A percentile compares a stretch with the other conserved stretches of the same genome.
Conservation (phyloP, 2,797 vertebrate genomes). For the Bovichtus variegatus region DNA sequence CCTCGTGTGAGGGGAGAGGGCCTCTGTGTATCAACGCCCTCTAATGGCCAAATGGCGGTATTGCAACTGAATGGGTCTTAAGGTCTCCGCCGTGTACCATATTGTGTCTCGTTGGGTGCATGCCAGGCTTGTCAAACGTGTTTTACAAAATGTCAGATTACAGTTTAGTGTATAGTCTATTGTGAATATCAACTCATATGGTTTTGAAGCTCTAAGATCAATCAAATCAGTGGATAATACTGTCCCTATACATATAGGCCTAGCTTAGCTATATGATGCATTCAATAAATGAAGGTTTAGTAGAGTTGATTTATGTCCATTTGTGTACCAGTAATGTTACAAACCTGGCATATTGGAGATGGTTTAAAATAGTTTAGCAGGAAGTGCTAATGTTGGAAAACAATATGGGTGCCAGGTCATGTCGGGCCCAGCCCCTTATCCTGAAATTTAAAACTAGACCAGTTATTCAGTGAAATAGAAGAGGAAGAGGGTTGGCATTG, state of each 20-base stretch:
- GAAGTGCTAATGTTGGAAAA: neutral
- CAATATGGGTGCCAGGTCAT: neutral
- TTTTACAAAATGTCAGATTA: neutral
- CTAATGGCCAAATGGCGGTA: slow-evolving; percentile 41
- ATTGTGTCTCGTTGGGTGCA: neutral
- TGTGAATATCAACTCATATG: neutral
- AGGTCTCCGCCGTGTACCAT: neutral
- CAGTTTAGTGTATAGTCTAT: neutral
- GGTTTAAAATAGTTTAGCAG: neutral
- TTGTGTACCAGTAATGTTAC: neutral
- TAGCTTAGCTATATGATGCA: neutral
- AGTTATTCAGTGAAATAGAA: slow-evolving; percentile 12
- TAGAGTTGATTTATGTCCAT: neutral
- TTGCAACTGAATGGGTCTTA: slow-evolving; percentile 13
- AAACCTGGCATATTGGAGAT: neutral
- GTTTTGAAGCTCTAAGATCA: neutral
- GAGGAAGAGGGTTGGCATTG: neutral
- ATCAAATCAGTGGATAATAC: neutral
- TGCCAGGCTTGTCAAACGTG: neutral
- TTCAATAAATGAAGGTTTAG: neutral
- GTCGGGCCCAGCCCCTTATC: neutral
- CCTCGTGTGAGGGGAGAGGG: neutral
- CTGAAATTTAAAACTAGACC: slow-evolving; percentile 12
- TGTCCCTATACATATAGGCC: neutral
- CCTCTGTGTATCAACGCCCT: slow-evolving; percentile 44